Evolutionary conservation across 2,797 vertebrate species (phyloP), one percentile per base, ranked within the genome.

Genomic region (Rhinatrema bivittatum): DNA sequence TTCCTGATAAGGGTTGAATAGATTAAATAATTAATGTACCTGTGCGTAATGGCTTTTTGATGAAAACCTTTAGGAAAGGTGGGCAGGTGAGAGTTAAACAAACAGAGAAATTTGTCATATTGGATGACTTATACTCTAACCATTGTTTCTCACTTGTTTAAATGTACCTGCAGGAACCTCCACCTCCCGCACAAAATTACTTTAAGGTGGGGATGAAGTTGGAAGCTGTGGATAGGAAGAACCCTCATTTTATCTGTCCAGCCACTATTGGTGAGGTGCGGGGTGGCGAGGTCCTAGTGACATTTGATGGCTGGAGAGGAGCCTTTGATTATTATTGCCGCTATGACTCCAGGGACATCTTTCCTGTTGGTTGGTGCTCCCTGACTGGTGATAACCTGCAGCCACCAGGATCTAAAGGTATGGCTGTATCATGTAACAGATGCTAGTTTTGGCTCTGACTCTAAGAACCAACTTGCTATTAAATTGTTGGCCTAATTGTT

Each of bases 271-370:
- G 94, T 30, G 94, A 95, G 18, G 84, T 99, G 71, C 87, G 95
- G 7, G 96, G 96, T 18, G 88, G 88, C 19, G 94, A 98, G 81
- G 91, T 99, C 81, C 90, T 93, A 60, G 91, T 99, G 85, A 97
- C 96, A 70, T 99, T 98, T 47, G 96, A 99, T 54, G 96, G 96
- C 63, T 99, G 96, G 96, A 85, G 93, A 57, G 96, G 96, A 40
- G 96, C 95, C 49, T 99, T 99, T 67, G 96, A 99, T 82, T 99
- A 99, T 84, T 97, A 95, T 87, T 99, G 96, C 76, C 94, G 96
- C 48, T 97, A 98, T 32, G 94, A 99, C 76, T 98, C 94, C 5
- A 85, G 96, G 12, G 96, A 99, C 83, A 91, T 99, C 80, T 99
- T 98, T 79, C 96, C 96, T 14, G 93, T 98, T 36, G 95, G 93